Percentiles rank a stretch among this genome's conserved stretches.
phyloP scores from a whole-genome alignment of 2,797 vertebrate species.

The Rachycentron canadum region DNA sequence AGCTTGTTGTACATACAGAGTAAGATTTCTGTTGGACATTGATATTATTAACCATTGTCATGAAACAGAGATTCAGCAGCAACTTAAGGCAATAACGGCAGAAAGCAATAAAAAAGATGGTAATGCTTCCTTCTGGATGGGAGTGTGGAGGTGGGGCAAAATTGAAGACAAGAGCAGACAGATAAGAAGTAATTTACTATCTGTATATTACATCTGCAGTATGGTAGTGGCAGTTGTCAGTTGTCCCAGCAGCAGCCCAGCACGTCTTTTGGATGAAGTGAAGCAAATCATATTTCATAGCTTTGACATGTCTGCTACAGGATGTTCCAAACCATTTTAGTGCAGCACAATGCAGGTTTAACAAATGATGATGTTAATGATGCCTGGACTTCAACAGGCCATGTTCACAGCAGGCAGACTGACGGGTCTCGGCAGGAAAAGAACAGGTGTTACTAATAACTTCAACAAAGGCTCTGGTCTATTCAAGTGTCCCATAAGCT shows the following conservation, averaged over 20 bases:
- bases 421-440: not conserved
- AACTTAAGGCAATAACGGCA: conserved; percentile 36
- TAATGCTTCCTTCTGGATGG: conserved; percentile 26
- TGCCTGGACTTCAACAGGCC: not conserved
- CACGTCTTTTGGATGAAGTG: not conserved
- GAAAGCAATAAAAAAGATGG: conserved; percentile 23
- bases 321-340: not conserved
- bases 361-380: too few relatives aligned
- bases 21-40: conserved; percentile 20
- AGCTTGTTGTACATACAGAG: conserved; percentile 18
- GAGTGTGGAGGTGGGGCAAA: conserved; percentile 1
- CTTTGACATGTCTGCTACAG: not conserved
- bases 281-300: not conserved
- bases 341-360: not conserved
- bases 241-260: not conserved
- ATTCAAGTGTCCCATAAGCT: too few relatives aligned
- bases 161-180: conserved; percentile 14
- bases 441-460: not conserved
- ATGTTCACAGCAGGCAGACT: not conserved
- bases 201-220: not conserved
- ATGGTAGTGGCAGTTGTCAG: not conserved
- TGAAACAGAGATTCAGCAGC: conserved; percentile 7
- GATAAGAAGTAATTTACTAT: conserved; percentile 19
- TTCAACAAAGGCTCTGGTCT: too few relatives aligned
- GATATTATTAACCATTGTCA: conserved; percentile 27